Conservation (phyloP, 2,888 invertebrate genomes). For the Nomada lathburiana region DNA sequence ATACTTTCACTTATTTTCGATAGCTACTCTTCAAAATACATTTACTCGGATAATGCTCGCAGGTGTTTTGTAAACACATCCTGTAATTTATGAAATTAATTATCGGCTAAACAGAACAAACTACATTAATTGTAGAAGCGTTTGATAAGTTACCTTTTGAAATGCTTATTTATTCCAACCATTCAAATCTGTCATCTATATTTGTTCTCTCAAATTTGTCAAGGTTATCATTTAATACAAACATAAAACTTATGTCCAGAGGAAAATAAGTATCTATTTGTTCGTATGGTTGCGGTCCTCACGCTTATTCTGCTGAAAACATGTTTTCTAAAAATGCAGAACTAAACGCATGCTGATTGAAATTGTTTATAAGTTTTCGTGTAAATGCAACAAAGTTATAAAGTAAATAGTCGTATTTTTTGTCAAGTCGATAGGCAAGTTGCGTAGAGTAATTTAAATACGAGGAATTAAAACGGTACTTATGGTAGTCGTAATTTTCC, state of each 20-base stretch:
- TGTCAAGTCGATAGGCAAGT: neutral
- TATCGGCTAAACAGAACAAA: constrained; percentile 3
- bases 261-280: constrained; percentile 21
- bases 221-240: constrained; percentile 50
- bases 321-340: constrained; percentile 23
- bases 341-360: constrained; percentile 42
- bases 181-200: constrained; percentile 26
- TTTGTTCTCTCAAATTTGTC: constrained; percentile 29
- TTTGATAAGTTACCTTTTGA: constrained; percentile 28
- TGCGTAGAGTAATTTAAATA: constrained; percentile 4
- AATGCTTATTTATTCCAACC: constrained; percentile 14
- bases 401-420: constrained; percentile 39
- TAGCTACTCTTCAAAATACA: constrained; percentile 15
- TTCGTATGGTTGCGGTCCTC: constrained; percentile 30
- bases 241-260: constrained; percentile 25
- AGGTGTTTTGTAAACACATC: constrained; percentile 42
- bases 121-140: neutral
- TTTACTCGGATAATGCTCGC: constrained; percentile 25
- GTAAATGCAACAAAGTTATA: constrained; percentile 35
- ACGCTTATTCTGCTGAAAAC: constrained; percentile 23
- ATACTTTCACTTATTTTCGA: constrained; percentile 27
- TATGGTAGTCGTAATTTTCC: constrained; percentile 16
- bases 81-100: constrained; percentile 26
- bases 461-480: constrained; percentile 4
- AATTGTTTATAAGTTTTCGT: constrained; percentile 34